These are phyloP conservation scores for Montipora cactus DNA, from an alignment of 64 coral and sea anemone species.

Conservation along the genomic window DNA sequence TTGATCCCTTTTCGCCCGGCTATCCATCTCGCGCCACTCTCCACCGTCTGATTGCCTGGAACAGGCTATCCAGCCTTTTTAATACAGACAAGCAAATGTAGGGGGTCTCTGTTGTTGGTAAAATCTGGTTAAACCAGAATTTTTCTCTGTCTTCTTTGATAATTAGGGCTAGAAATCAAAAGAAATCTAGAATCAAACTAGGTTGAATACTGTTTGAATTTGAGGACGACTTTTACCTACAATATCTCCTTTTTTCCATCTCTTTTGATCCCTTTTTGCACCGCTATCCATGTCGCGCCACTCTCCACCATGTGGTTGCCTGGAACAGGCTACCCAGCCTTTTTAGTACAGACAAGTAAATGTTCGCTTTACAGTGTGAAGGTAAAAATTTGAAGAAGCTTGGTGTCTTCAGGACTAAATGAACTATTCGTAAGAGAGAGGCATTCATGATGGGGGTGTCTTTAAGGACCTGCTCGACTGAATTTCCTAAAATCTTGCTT, in stretches of 20 bases:
- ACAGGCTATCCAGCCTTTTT: too few relatives aligned
- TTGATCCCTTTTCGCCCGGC: too few relatives aligned
- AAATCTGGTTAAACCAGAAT: background rate
- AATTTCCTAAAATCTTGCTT: background rate
- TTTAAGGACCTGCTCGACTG: background rate
- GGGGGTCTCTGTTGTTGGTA: background rate
- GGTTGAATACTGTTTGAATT: background rate
- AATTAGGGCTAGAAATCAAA: background rate
- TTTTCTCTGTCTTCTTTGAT: background rate
- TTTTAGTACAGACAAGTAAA: background rate
- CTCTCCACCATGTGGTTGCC: background rate
- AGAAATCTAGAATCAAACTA: background rate
- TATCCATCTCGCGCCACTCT: too few relatives aligned
- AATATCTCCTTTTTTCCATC: background rate
- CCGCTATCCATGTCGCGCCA: background rate
- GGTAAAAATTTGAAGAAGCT: background rate
- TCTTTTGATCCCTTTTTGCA: background rate
- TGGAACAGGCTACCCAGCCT: background rate
- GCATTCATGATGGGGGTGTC: background rate
- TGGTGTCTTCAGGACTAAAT: background rate
- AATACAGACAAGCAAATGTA: background rate
- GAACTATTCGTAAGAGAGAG: background rate
- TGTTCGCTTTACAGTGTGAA: background rate
- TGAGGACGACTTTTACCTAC: background rate
- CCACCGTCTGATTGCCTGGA: too few relatives aligned